Conservation (phyloP, 2,113 vertebrate species). For the cattle (Bos taurus) region DNA sequence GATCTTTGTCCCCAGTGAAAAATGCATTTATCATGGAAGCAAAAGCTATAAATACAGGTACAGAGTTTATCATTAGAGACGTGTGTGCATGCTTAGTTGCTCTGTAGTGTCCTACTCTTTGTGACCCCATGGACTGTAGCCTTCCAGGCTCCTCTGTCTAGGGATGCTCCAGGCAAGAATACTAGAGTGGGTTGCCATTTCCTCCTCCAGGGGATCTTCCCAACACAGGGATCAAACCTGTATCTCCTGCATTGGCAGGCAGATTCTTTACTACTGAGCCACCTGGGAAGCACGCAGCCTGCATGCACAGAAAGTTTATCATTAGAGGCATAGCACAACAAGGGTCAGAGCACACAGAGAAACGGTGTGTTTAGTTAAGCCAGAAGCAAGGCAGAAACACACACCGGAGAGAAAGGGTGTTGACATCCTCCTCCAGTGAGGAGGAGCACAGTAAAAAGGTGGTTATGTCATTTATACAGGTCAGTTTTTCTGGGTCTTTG, state of each 20-base stretch:
- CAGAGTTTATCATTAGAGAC: not conserved
- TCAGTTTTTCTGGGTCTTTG: not conserved
- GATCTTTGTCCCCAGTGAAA: not conserved
- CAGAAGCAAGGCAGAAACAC: not conserved
- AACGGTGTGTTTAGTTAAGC: not conserved
- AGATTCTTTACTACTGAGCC: not conserved
- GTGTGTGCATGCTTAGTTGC: not conserved
- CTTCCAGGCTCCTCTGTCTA: not conserved
- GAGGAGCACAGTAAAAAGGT: not conserved
- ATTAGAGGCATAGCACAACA: not conserved
- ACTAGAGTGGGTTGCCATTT: not conserved
- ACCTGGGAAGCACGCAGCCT: not conserved
- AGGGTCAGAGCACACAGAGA: fast-evolving
- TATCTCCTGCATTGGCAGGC: not conserved
- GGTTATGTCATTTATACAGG: not conserved
- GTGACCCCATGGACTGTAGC: not conserved
- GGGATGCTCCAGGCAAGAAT: not conserved
- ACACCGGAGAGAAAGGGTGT: fast-evolving
- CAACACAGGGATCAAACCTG: not conserved
- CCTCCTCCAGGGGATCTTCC: not conserved
- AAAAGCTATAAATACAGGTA: not conserved
- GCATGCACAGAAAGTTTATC: not conserved
- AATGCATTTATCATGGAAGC: not conserved
- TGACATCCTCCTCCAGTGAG: not conserved
- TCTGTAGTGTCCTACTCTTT: not conserved